Evolutionary conservation across 2,113 vertebrate genomes (phyloP), one percentile per base, ranked within the genome.

Genomic region (Garra rufa): DNA sequence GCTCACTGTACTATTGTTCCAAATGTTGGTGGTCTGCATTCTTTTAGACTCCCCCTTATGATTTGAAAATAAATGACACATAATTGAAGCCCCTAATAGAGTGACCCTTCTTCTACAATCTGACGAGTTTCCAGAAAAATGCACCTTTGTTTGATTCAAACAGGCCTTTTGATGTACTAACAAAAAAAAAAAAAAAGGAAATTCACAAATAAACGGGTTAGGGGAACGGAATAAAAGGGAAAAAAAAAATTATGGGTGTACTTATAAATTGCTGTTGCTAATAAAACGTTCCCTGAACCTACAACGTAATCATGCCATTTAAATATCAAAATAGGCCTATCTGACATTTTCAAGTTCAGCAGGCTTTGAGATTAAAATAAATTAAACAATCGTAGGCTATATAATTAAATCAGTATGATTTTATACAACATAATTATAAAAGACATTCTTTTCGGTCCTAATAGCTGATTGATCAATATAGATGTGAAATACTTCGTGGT

Each of bases 11-110:
- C 85, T 82, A 87, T 89, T 74, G 89, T 91, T 91, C 81, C 85
- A 88, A 88, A 91, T 91, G 88, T 89, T 91, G 85, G 89, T 83
- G 85, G 89, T 83, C 44, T 77, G 76, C 48, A 87, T 89, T 91
- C 88, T 84, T 85, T 86, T 71, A 85, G 24, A 76, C 57, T n/a
- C 41, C 50, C 41, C 76, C 38, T 86, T 43, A 85, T 85, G 81
- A 87, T 85, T 82, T 44, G 14, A 41, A 91, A 89, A 87, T 88
- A 85, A 90, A 87, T 87, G 26, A 78, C 48, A 86, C 86, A 92
- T 92, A 92, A 92, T 92, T 91, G 83, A 86, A 85, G 82, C 24
- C 26, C 76, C 44, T 19, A 52, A 52, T 30, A 75, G 46, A 84
- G 34, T 26, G 83, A 74, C 86, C 61, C 75, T 83, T 81, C 46